Evolutionary conservation across 2,888 invertebrate genomes (phyloP).

Genomic region (Melanargia galathea): DNA sequence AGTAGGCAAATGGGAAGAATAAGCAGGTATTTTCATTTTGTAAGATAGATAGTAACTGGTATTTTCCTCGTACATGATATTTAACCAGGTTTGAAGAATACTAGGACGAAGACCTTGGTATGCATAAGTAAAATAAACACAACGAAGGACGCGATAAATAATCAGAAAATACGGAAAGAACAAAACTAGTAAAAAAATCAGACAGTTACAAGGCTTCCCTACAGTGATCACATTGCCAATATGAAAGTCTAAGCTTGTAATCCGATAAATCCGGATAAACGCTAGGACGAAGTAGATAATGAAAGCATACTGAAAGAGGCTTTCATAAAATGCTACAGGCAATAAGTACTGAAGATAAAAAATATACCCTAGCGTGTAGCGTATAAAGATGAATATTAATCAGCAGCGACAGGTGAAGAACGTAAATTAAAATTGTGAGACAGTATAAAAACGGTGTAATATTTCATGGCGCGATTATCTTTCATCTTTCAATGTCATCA

Average conservation of each 20-base stretch:
- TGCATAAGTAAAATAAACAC: too few species aligned
- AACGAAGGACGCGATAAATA: too few species aligned
- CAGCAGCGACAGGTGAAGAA: background rate
- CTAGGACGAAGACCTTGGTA: too few species aligned
- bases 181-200: background rate
- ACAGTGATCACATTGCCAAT: background rate
- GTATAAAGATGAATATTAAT: slow-evolving; percentile 3
- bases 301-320: background rate
- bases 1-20: background rate
- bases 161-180: too few species aligned
- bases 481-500: slow-evolving; percentile 41
- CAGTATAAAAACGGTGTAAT: slow-evolving; percentile 30
- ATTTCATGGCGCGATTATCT: slow-evolving; percentile 35
- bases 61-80: background rate
- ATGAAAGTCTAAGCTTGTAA: background rate
- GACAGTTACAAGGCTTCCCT: background rate
- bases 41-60: too few species aligned
- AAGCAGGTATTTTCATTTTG: too few species aligned
- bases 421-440: slow-evolving; percentile 31
- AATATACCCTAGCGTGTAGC: background rate
- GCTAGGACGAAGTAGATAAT: background rate
- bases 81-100: too few species aligned
- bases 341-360: background rate
- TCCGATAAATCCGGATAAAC: background rate
- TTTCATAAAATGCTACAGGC: background rate